phyloP scores from a whole-genome alignment of 2,113 vertebrate species.

The Bucco capensis region DNA sequence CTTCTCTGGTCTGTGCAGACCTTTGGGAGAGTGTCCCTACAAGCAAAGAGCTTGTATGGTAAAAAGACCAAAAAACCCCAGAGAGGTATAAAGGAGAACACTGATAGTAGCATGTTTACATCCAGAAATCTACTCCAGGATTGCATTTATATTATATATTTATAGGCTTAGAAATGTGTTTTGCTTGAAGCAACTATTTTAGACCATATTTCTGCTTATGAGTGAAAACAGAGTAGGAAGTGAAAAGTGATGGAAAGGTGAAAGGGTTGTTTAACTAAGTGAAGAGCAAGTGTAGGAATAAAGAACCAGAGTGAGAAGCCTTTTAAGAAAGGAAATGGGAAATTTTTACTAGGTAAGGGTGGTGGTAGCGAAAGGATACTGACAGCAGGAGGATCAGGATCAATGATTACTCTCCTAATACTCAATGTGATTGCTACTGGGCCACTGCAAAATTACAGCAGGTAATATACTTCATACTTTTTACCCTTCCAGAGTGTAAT shows the following conservation, averaged over 20 bases:
- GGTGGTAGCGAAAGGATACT: not conserved
- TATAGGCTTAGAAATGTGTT: conserved; percentile 1
- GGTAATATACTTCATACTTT: not conserved
- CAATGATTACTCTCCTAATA: not conserved
- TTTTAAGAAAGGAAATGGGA: not conserved
- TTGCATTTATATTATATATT: conserved; percentile 1
- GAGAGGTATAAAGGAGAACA: not conserved
- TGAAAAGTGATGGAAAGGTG: not conserved
- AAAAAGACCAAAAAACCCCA: not conserved
- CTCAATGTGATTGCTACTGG: not conserved
- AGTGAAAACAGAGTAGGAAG: not conserved
- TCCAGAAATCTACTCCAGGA: not conserved
- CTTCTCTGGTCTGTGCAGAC: not conserved
- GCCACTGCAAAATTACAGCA: not conserved
- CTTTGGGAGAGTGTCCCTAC: not conserved
- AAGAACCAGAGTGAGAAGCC: not conserved
- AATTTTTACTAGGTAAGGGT: not conserved
- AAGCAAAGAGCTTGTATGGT: not conserved
- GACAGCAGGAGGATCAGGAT: not conserved
- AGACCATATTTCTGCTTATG: not conserved
- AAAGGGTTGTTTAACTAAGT: not conserved
- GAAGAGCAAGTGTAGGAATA: not conserved
- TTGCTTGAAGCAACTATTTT: not conserved
- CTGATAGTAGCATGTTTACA: not conserved
- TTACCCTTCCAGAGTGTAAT: not conserved